These are phyloP conservation scores for Scomber colias DNA, from an alignment of 2,113 vertebrate species.

Conservation along the genomic window DNA sequence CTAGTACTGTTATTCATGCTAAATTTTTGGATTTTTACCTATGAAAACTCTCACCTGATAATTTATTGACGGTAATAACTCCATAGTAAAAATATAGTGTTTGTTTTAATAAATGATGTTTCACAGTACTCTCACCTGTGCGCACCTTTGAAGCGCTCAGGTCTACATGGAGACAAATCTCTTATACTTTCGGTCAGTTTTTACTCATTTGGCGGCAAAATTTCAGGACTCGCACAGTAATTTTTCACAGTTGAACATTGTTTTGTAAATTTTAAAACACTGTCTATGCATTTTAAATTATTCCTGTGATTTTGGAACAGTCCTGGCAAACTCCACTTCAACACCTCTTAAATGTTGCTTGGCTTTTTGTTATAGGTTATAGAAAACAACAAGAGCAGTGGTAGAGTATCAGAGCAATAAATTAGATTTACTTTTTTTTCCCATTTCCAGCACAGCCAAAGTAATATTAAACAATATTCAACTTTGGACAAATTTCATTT, in stretches of 20 bases:
- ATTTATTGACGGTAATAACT: neutral
- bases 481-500: neutral
- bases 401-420: neutral
- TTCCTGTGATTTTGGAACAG: slow-evolving; percentile 10
- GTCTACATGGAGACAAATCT: neutral
- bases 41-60: neutral
- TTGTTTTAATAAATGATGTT: slow-evolving; percentile 1
- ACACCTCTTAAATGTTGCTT: neutral
- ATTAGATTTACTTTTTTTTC: neutral
- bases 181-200: neutral
- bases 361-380: neutral
- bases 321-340: neutral
- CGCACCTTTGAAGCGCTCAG: slow-evolving; percentile 7
- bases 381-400: slow-evolving; percentile 5
- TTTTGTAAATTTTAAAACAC: neutral
- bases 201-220: neutral
- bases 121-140: slow-evolving; percentile 3
- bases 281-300: neutral
- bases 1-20: neutral
- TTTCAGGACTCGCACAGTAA: neutral
- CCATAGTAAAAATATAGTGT: no score
- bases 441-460: neutral
- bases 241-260: neutral
- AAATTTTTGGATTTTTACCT: neutral
- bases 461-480: neutral